phyloP scores from a whole-genome alignment of 1,140 invertebrate genomes.

The Capitella teleta region DNA sequence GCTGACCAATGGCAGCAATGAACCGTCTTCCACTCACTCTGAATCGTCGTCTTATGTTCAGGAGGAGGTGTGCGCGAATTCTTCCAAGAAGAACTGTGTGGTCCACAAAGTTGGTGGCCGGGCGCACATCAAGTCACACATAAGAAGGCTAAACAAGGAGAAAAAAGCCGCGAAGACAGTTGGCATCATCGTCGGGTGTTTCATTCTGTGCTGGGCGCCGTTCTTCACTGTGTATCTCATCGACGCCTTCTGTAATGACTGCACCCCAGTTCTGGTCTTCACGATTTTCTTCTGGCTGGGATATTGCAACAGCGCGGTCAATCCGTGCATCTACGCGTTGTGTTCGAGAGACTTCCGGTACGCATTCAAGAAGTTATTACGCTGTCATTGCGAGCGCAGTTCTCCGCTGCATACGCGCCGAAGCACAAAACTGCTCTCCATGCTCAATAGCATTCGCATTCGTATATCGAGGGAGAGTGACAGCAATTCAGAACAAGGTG shows the following conservation, averaged over 20 bases:
- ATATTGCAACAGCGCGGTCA: conserved; percentile 82
- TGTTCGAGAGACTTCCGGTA: conserved; percentile 71
- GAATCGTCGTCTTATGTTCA: too few relatives aligned
- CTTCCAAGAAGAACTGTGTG: too few relatives aligned
- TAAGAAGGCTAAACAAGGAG: conserved; percentile 9
- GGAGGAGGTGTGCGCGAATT: too few relatives aligned
- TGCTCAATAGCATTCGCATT: too few relatives aligned
- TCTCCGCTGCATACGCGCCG: too few relatives aligned
- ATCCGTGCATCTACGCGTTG: conserved; percentile 51
- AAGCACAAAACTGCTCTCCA: too few relatives aligned
- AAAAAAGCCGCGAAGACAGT: conserved; percentile 12
- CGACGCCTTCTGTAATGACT: conserved; percentile 20
- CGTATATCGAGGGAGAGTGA: too few relatives aligned
- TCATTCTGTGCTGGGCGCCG: conserved; percentile 51
- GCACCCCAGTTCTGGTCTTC: conserved; percentile 51
- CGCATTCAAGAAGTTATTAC: conserved; percentile 71
- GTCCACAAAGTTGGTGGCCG: too few relatives aligned
- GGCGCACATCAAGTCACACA: conserved; percentile 3
- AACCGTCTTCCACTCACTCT: too few relatives aligned
- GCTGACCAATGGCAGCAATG: too few relatives aligned
- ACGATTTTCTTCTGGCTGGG: conserved; percentile 92
- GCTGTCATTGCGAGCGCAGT: conserved; percentile 9
- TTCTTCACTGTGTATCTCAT: conserved; percentile 40
- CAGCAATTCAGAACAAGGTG: too few relatives aligned
- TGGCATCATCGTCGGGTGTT: conserved; percentile 51